A percentile compares a stretch with the other conserved stretches of the same genome.
These are phyloP conservation scores for Oceanites oceanicus DNA, from an alignment of 2,113 vertebrate genomes.

Conservation along the genomic window DNA sequence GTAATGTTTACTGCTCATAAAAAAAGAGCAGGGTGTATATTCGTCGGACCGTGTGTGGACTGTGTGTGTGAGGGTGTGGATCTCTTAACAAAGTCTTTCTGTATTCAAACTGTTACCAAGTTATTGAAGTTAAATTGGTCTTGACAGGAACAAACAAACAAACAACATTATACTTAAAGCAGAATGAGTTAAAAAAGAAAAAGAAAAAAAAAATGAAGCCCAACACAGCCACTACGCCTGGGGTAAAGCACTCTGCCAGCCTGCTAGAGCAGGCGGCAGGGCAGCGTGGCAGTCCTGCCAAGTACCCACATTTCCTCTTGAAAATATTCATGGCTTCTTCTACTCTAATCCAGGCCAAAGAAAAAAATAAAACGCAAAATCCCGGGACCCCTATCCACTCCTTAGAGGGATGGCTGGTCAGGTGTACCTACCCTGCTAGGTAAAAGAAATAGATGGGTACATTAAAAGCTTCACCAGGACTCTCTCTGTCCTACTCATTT, in stretches of 20 bases:
- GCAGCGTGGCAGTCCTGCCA: not conserved
- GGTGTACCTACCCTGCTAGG: not conserved
- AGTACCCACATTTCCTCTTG: not conserved
- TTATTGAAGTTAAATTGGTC: constrained; percentile 50
- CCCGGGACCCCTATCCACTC: not conserved
- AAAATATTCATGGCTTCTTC: not conserved
- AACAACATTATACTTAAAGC: constrained; percentile 28
- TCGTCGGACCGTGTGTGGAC: accelerated
- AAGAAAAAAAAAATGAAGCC: not conserved
- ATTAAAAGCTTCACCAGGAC: not conserved
- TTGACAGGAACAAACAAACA: constrained; percentile 15
- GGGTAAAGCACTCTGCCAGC: not conserved
- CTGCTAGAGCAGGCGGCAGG: not conserved
- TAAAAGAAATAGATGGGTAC: not conserved
- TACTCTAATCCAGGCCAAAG: not conserved
- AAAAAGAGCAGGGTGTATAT: constrained; percentile 9
- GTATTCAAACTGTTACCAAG: constrained; percentile 16
- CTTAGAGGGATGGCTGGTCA: not conserved
- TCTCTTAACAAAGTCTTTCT: constrained; percentile 38
- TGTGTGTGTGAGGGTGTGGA: constrained; percentile 3
- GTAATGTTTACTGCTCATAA: constrained; percentile 22
- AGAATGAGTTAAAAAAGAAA: not conserved
- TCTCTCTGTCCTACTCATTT: not conserved
- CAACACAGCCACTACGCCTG: not conserved
- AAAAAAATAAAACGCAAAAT: not conserved